Base-by-base conservation (phyloP, 2,113 vertebrate genomes). In the Buteo buteo region DNA sequence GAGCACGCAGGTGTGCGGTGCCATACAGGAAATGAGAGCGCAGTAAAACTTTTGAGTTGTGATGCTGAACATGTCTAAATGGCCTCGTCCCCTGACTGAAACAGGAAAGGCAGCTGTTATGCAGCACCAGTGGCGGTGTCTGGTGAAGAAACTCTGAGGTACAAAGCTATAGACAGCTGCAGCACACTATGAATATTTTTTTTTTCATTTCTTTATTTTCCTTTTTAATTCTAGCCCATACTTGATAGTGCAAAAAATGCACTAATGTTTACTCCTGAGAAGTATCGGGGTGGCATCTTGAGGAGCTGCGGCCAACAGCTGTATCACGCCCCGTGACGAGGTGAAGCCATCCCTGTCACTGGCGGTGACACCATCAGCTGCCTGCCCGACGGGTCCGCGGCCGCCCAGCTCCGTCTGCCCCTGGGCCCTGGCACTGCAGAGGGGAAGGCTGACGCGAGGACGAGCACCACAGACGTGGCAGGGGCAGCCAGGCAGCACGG, bases 351-450 rank as follows among this genome's bases (percentile, higher is more conserved):
- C 42, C 52, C 47, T 81, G 24, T 73, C 86, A 55, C 40, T 0
- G 1, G 11, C 13, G 7, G 40, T 83, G 49, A 52, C 71, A 83
- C 54, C 54, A 44, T n/a, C 76, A 92, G 20, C 50, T 78, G 47
- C n/a, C 42, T 29, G 42, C 45, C 47, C 0, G 0, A 29, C 19
- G 47, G 59, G 11, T 77, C 34, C 2, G 0, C 1, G 6, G 47
- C 34, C 58, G 64, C n/a, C 1, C 3, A 82, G 38, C 20, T 82
- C 65, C 4, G 1, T 11, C 67, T 29, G 7, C 50, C 64, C 24
- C 36, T 29, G 26, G 18, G 55, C 28, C 32, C 5, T 4, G 1
- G 38, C 1, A 1, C 47, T 44, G 7, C 4, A 7, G 16, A 59
- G n/a, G 29, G 10, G 8, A 71, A 85, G 64, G 29, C 44, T 49